Evolutionary conservation across 2,113 vertebrate species (phyloP).

Genomic region (Brachionichthys hirsutus): DNA sequence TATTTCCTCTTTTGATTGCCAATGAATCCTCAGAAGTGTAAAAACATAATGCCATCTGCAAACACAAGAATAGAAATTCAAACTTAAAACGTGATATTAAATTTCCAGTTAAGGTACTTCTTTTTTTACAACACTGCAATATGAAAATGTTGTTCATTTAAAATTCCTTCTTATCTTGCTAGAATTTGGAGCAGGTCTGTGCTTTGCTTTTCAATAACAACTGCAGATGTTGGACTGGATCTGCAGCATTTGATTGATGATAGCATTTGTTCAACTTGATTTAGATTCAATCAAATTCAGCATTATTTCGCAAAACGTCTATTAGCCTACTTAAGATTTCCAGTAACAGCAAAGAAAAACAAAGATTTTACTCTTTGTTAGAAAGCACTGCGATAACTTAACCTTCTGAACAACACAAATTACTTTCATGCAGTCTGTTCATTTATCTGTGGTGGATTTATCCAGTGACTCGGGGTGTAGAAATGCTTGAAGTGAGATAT

Average conservation of each 20-base stretch:
- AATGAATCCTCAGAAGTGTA: constrained; percentile 17
- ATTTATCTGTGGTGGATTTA: constrained; percentile 14
- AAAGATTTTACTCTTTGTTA: constrained; percentile 15
- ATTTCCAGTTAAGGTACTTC: not conserved
- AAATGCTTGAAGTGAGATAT: not conserved
- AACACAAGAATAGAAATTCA: constrained; percentile 31
- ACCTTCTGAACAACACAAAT: constrained; percentile 23
- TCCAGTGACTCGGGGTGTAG: constrained; percentile 6
- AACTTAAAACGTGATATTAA: not conserved
- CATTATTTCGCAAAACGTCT: constrained; percentile 48
- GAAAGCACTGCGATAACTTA: constrained; percentile 15
- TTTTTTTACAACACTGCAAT: not conserved
- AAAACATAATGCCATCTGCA: constrained; percentile 43
- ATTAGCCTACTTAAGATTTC: constrained; percentile 41
- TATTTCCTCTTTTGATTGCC: constrained; percentile 13
- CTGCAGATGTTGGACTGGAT: constrained; percentile 32
- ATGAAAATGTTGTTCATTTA: constrained; percentile 15
- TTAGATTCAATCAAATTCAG: constrained; percentile 44
- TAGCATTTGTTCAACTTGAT: constrained; percentile 59
- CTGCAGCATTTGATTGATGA: constrained; percentile 29
- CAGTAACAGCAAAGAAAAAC: constrained; percentile 39
- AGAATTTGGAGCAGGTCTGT: constrained; percentile 14
- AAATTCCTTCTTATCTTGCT: constrained; percentile 8
- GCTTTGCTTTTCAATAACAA: constrained; percentile 37
- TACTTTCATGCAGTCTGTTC: constrained; percentile 11